Evolutionary conservation across 2,797 vertebrate genomes (phyloP).

Genomic region (Coracias cyanogaster): DNA sequence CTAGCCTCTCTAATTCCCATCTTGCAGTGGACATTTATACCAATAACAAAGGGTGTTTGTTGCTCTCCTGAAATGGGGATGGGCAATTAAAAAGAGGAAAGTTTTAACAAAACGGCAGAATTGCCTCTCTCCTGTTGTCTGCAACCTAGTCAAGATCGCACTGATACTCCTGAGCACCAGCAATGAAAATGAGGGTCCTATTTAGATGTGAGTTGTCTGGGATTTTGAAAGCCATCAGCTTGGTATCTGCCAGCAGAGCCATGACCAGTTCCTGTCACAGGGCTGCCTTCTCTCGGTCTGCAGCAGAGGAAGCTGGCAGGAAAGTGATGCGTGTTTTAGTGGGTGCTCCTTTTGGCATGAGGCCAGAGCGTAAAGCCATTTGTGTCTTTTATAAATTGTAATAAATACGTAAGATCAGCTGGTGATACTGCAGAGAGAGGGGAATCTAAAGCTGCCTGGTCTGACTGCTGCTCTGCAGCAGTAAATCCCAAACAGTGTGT

Average conservation of each 20-base stretch:
- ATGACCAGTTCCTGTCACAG: neutral
- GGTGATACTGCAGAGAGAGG: neutral
- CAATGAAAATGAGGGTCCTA: neutral
- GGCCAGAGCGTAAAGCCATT: neutral
- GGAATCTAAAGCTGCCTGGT: neutral
- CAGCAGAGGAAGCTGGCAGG: neutral
- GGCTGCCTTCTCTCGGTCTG: neutral
- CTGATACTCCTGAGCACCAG: neutral
- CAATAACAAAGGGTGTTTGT: neutral
- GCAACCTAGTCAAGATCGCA: neutral
- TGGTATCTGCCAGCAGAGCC: neutral
- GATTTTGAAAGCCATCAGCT: neutral
- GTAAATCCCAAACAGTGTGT: neutral
- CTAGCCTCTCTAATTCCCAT: constrained; percentile 27
- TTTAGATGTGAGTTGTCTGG: neutral
- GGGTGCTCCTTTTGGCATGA: neutral
- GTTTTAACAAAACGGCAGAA: neutral
- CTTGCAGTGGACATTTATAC: neutral
- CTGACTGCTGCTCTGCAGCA: neutral
- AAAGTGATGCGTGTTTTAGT: neutral
- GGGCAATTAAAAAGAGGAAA: neutral
- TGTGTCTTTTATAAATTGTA: constrained; percentile 4
- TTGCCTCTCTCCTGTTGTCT: neutral
- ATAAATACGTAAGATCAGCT: constrained; percentile 1
- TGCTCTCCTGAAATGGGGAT: neutral